Evolutionary conservation across 2,797 vertebrate species (phyloP).

Genomic region (Poeciliopsis gracilis): DNA sequence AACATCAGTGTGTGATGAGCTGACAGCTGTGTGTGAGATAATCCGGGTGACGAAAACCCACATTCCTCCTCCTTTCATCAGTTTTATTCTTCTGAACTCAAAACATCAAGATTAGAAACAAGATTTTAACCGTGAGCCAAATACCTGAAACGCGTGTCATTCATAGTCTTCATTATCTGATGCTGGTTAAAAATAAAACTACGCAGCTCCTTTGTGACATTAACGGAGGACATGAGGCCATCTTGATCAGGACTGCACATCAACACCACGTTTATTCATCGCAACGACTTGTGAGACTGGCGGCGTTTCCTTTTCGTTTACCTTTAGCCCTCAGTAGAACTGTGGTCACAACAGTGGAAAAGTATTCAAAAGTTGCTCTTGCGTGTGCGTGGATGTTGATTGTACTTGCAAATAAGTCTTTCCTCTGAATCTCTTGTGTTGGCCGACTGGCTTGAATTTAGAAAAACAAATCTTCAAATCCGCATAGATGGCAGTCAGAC

Average conservation of each 20-base stretch:
- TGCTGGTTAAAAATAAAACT: conserved; percentile 13
- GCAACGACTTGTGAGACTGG: neutral
- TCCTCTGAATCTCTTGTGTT: neutral
- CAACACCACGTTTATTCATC: neutral
- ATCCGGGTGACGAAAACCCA: neutral
- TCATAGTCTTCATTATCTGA: conserved; percentile 14
- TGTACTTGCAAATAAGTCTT: neutral
- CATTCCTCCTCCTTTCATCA: neutral
- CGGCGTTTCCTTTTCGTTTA: neutral
- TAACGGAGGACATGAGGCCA: too few relatives aligned
- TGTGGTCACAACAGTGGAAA: neutral
- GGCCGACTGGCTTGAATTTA: neutral
- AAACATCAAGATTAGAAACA: neutral
- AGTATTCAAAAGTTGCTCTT: neutral
- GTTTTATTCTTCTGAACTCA: neutral
- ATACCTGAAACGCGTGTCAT: conserved; percentile 9
- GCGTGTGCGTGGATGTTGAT: neutral
- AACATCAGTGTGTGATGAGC: neutral
- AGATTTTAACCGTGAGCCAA: neutral
- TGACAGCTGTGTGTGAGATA: neutral
- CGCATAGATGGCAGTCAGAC: neutral
- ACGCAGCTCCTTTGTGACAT: conserved; percentile 3
- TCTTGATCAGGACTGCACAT: neutral
- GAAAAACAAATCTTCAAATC: neutral
- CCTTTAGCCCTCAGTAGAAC: neutral